Evolutionary conservation across 2,113 vertebrate species (phyloP).

Genomic region (Donacobius atricapilla): DNA sequence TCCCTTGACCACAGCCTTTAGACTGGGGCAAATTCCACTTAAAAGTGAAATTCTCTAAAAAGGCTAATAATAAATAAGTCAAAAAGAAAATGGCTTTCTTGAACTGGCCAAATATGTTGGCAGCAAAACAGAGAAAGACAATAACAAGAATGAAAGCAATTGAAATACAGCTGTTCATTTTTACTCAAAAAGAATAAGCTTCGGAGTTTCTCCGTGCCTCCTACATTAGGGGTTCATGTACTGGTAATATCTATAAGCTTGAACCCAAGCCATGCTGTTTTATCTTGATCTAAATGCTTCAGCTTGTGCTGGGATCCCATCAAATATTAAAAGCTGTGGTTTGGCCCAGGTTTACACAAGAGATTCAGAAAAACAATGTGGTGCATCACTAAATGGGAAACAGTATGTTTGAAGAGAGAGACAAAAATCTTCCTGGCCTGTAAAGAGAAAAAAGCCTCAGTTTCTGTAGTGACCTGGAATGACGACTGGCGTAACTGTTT

Average conservation of each 20-base stretch:
- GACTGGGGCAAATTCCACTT: slow-evolving; percentile 13
- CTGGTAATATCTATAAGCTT: neutral
- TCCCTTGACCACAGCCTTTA: neutral
- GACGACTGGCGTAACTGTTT: neutral
- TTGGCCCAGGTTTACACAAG: neutral
- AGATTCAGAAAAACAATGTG: neutral
- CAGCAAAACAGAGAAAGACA: neutral
- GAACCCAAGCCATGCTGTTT: neutral
- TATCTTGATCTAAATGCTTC: slow-evolving; percentile 9
- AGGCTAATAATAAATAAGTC: neutral
- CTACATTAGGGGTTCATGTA: neutral
- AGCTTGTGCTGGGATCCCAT: neutral
- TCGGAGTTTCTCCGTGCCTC: neutral
- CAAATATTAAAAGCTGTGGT: slow-evolving; percentile 31
- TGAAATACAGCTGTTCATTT: neutral
- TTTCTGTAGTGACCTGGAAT: neutral
- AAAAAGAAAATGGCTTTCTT: neutral
- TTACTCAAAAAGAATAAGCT: neutral
- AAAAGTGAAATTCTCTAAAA: neutral
- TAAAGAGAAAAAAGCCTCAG: neutral
- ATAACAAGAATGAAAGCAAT: neutral
- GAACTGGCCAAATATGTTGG: neutral
- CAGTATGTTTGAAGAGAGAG: neutral
- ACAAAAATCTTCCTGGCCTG: neutral
- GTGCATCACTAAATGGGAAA: neutral